Conservation (phyloP, 2,888 invertebrate genomes). For the Agapetus fuscipes region DNA sequence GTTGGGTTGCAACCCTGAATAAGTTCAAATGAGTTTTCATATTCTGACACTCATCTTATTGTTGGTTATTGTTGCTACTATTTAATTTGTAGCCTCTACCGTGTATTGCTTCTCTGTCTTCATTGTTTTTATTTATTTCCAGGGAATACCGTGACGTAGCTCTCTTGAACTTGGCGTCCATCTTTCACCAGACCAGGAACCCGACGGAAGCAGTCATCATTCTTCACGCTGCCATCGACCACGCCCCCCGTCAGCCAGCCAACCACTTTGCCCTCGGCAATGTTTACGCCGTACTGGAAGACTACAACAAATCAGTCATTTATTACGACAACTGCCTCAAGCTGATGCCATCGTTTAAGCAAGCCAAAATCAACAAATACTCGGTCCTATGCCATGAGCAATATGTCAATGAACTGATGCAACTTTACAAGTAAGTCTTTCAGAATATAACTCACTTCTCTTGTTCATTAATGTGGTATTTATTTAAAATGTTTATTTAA, state of each 20-base stretch:
- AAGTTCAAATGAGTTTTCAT: too few relatives aligned
- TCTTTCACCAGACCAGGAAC: conserved; percentile 57
- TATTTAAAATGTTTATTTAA: neutral
- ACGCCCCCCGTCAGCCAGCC: conserved; percentile 49
- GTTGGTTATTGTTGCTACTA: too few relatives aligned
- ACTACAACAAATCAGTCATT: conserved; percentile 60
- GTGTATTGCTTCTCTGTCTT: too few relatives aligned
- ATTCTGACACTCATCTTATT: too few relatives aligned
- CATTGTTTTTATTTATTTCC: too few relatives aligned
- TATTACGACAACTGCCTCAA: conserved; percentile 58
- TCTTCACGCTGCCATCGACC: conserved; percentile 62
- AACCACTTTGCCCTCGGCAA: conserved; percentile 63
- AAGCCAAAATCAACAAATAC: conserved; percentile 51
- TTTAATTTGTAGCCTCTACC: too few relatives aligned
- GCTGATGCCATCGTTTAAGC: conserved; percentile 51
- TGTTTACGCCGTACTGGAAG: conserved; percentile 59
- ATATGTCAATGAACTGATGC: conserved; percentile 50
- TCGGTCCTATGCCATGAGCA: conserved; percentile 60
- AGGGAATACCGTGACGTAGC: conserved; percentile 65
- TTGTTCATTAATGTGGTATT: conserved; percentile 4
- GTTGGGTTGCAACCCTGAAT: too few relatives aligned
- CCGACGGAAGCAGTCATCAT: conserved; percentile 64
- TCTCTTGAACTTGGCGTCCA: conserved; percentile 61
- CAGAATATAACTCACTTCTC: neutral
- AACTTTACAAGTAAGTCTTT: conserved; percentile 52